phyloP scores from a whole-genome alignment of 1,140 invertebrate species.

The Samia ricini region DNA sequence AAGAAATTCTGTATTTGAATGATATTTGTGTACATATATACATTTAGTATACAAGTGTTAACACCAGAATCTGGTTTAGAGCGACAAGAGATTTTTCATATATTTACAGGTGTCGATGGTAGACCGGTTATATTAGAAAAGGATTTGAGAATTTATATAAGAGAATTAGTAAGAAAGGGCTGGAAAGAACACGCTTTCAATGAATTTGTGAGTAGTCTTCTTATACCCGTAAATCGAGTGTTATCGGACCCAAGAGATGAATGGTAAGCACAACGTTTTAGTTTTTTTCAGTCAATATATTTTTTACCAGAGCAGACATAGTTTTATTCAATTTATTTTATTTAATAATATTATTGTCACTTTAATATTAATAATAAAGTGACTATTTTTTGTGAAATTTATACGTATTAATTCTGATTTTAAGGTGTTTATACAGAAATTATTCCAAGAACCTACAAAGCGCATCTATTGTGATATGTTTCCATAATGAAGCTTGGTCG shows the following conservation, averaged over 20 bases:
- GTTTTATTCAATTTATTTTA: no score
- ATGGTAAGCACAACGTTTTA: slow-evolving; percentile 76
- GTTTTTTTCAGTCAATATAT: not conserved
- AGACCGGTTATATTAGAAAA: slow-evolving; percentile 34
- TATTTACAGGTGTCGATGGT: slow-evolving; percentile 38
- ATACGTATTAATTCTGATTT: slow-evolving; percentile 5
- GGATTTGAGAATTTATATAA: slow-evolving; percentile 30
- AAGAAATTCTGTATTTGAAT: no score
- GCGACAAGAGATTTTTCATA: not conserved
- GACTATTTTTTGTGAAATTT: no score
- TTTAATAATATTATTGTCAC: no score
- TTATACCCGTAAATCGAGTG: slow-evolving; percentile 87
- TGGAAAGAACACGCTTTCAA: slow-evolving; percentile 83
- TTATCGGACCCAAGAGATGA: slow-evolving; percentile 88
- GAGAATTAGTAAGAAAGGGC: slow-evolving; percentile 37
- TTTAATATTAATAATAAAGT: no score
- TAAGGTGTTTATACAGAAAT: slow-evolving; percentile 39
- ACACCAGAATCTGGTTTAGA: no score
- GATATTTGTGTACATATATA: no score
- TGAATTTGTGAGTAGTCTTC: slow-evolving; percentile 88
- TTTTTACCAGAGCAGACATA: no score
- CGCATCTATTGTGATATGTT: slow-evolving; percentile 86
- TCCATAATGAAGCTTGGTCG: slow-evolving; percentile 91
- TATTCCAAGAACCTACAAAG: slow-evolving; percentile 69
- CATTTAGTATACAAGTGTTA: no score